Conservation (phyloP, 2,888 invertebrate genomes). For the Aspidiotus rigidus region DNA sequence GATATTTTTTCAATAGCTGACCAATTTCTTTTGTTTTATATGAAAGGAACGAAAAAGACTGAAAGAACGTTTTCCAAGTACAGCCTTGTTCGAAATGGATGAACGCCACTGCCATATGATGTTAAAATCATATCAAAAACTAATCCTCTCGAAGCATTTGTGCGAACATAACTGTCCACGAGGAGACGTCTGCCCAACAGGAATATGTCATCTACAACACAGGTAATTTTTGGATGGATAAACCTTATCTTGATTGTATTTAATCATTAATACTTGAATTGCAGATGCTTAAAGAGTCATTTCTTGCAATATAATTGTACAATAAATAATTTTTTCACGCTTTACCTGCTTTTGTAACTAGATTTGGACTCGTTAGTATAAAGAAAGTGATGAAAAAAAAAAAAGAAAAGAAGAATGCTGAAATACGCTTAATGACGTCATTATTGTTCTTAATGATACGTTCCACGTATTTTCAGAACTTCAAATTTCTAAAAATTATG, state of each 20-base stretch:
- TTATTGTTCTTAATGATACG: no score
- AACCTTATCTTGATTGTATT: no score
- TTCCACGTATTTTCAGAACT: no score
- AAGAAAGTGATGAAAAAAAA: no score
- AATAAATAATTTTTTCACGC: no score
- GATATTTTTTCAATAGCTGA: not conserved
- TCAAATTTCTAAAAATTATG: no score
- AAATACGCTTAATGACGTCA: no score
- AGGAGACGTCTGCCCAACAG: slow-evolving; percentile 77
- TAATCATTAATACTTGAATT: not conserved
- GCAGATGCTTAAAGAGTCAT: no score
- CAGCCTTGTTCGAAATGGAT: slow-evolving; percentile 63
- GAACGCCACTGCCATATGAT: slow-evolving; percentile 66
- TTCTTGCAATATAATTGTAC: no score
- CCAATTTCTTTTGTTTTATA: slow-evolving; percentile 6
- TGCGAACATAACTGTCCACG: slow-evolving; percentile 79
- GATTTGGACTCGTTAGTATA: no score
- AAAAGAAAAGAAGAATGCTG: no score
- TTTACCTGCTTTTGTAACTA: no score
- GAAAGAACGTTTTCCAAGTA: slow-evolving; percentile 67
- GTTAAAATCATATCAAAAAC: slow-evolving; percentile 72
- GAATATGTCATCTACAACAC: slow-evolving; percentile 47
- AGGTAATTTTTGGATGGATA: slow-evolving; percentile 13
- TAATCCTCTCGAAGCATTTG: slow-evolving; percentile 66
- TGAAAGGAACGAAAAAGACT: slow-evolving; percentile 36